Evolutionary conservation across 1,140 invertebrate genomes (phyloP).

Genomic region (Drosophila biarmipes): DNA sequence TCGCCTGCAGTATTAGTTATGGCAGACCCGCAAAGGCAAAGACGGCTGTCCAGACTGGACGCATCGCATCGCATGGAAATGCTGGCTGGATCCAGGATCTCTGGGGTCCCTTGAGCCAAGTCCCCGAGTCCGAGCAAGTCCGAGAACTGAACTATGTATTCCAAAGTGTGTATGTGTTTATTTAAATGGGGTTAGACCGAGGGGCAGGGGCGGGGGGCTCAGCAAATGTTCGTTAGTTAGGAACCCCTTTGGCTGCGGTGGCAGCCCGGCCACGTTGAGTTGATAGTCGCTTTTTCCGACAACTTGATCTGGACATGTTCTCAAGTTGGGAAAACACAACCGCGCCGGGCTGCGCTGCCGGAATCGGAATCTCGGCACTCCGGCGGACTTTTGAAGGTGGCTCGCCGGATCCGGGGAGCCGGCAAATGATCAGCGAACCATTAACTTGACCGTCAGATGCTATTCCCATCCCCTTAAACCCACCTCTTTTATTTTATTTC

Average conservation of each 20-base stretch:
- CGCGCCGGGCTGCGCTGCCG: slow-evolving; percentile 12
- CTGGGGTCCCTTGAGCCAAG: slow-evolving; percentile 45
- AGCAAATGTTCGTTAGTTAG: slow-evolving; percentile 51
- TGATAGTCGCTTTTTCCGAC: slow-evolving; percentile 73
- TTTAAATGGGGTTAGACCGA: slow-evolving; percentile 16
- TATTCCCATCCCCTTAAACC: slow-evolving; percentile 2
- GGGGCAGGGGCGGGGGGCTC: slow-evolving; percentile 11
- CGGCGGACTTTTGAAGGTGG: slow-evolving; percentile 11
- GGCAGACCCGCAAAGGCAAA: slow-evolving; percentile 61
- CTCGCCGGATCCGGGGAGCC: slow-evolving; percentile 13
- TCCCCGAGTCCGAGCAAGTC: slow-evolving; percentile 43
- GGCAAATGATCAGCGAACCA: slow-evolving; percentile 54
- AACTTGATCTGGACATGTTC: slow-evolving; percentile 77
- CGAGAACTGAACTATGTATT: slow-evolving; percentile 43
- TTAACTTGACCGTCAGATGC: slow-evolving; percentile 67
- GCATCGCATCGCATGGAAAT: slow-evolving; percentile 21
- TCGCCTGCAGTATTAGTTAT: slow-evolving; percentile 71
- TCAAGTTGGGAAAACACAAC: slow-evolving; percentile 66
- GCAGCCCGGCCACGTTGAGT: slow-evolving; percentile 46
- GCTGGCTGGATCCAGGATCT: neutral
- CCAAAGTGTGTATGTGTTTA: slow-evolving; percentile 33
- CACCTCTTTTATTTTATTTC: slow-evolving; percentile 13
- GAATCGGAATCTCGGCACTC: slow-evolving; percentile 17
- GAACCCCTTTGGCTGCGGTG: slow-evolving; percentile 38
- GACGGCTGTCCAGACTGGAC: slow-evolving; percentile 49